Conservation (phyloP, 2,113 vertebrate species). For the Ancistrus triradiatus region DNA sequence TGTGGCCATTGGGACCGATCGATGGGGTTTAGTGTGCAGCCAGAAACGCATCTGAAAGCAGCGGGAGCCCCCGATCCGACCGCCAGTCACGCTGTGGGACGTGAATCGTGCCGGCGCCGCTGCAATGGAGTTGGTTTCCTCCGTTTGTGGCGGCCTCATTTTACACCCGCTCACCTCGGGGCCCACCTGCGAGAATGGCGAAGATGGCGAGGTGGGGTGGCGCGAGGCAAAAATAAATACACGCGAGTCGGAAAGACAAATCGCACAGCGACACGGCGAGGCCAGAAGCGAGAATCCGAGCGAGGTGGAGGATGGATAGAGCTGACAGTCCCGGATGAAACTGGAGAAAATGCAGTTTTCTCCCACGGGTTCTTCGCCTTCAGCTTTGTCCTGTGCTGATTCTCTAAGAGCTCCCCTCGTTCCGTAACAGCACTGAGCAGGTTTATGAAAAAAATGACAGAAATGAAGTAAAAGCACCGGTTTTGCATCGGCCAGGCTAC, state of each 20-base stretch:
- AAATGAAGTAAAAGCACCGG: no score
- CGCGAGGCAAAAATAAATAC: constrained; percentile 42
- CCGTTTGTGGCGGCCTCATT: constrained; percentile 20
- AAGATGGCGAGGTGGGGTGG: background rate
- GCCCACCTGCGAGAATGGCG: constrained; percentile 38
- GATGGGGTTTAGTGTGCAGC: background rate
- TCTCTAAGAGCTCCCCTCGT: no score
- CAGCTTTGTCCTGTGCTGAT: background rate
- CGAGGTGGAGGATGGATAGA: constrained; percentile 36
- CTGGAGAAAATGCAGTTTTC: constrained; percentile 8
- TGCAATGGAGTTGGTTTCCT: constrained; percentile 16
- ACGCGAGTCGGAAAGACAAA: constrained; percentile 43
- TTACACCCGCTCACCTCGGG: constrained; percentile 36
- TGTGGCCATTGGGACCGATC: background rate
- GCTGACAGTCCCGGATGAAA: constrained; percentile 1
- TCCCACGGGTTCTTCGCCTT: background rate
- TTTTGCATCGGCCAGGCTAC: no score
- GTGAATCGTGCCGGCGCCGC: constrained; percentile 7
- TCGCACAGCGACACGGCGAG: constrained; percentile 17
- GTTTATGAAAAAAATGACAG: no score
- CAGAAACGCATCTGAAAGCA: background rate
- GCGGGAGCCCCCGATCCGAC: constrained; percentile 7
- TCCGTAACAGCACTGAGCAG: no score
- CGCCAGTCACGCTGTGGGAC: constrained; percentile 7
- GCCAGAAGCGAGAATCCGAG: background rate